phyloP scores from a whole-genome alignment of 2,797 vertebrate species.

The Enteromius unitaeniatus region DNA sequence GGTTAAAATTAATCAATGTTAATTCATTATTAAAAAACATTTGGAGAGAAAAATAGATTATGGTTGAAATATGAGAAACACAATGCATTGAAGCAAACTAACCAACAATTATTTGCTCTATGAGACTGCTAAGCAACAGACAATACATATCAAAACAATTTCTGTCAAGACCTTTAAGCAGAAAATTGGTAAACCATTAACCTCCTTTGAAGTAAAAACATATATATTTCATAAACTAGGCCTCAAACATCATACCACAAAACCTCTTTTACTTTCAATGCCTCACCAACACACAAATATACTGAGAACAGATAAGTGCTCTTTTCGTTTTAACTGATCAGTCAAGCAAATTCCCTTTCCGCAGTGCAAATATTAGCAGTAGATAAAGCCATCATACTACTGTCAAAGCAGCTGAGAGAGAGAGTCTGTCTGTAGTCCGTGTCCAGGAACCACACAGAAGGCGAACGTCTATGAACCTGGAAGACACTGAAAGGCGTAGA shows the following conservation, averaged over 20 bases:
- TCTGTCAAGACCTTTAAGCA: conserved; percentile 4
- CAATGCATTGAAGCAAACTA: conserved; percentile 1
- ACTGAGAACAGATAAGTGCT: not conserved
- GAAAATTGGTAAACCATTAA: conserved; percentile 24
- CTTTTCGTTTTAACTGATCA: not conserved
- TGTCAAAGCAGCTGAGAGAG: conserved; percentile 55
- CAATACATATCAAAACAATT: not conserved
- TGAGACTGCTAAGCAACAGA: conserved; percentile 3
- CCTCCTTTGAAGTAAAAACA: conserved; percentile 4
- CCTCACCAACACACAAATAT: not conserved
- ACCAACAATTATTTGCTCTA: not conserved
- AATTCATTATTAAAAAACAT: not conserved
- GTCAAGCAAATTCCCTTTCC: conserved; percentile 34
- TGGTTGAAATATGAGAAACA: not conserved
- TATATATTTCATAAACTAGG: not conserved
- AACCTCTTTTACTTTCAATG: not conserved
- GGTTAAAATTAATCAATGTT: not conserved
- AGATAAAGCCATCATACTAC: conserved; percentile 68
- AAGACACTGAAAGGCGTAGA: conserved; percentile 49
- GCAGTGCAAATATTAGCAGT: conserved; percentile 60
- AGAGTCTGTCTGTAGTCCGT: conserved; percentile 35
- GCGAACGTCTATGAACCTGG: not conserved
- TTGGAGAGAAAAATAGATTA: not conserved
- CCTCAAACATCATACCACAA: not conserved
- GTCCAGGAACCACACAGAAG: conserved; percentile 22